A percentile compares a stretch with the other conserved stretches of the same genome.
phyloP scores from a whole-genome alignment of 2,797 vertebrate species.

The Enteromius treurensis region DNA sequence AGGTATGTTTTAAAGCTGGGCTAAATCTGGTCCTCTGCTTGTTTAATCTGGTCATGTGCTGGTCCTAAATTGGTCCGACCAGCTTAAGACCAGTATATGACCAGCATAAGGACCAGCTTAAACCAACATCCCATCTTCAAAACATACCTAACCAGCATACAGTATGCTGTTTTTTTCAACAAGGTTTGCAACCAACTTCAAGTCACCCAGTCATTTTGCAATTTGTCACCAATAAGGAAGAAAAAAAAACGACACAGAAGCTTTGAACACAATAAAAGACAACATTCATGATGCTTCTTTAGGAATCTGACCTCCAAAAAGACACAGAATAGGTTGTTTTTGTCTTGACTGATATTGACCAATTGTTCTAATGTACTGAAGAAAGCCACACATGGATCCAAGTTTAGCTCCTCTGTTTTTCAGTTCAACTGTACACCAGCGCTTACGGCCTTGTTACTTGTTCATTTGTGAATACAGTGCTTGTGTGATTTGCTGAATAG shows the following conservation, averaged over 20 bases:
- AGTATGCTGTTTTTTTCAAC: no score
- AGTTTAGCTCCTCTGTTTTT: conserved; percentile 37
- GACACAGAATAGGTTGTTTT: conserved; percentile 12
- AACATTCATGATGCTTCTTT: conserved; percentile 10
- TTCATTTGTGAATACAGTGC: conserved; percentile 49
- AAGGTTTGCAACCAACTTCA: background rate
- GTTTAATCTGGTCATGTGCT: no score
- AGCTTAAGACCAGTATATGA: no score
- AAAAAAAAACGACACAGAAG: background rate
- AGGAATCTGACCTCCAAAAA: conserved; percentile 25
- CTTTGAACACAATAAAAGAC: conserved; percentile 13
- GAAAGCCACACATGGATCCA: conserved; percentile 36
- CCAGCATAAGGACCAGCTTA: no score
- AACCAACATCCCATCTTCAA: no score
- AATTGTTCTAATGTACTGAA: conserved; percentile 32
- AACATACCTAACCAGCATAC: no score
- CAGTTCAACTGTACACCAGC: conserved; percentile 38
- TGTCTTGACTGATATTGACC: conserved; percentile 6
- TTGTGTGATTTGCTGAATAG: conserved; percentile 55
- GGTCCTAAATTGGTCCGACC: no score
- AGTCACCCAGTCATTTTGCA: background rate
- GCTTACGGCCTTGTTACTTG: conserved; percentile 45
- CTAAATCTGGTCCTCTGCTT: no score
- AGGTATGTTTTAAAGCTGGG: no score
- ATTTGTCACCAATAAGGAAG: background rate